Base-by-base conservation (phyloP, 2,797 vertebrate species). In the Tympanoctomys barrerae region DNA sequence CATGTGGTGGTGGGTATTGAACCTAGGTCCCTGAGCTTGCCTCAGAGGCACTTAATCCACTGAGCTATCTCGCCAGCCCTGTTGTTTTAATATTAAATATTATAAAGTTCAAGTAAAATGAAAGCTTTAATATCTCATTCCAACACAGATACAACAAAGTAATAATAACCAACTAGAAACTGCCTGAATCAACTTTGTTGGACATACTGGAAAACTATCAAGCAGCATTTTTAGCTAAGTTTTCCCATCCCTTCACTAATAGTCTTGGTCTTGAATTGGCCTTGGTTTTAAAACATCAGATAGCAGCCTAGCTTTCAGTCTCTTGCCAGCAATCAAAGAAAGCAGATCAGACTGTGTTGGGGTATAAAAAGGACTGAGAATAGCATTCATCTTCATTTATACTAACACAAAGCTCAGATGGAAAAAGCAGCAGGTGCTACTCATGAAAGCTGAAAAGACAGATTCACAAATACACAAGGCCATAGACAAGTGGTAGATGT, bases 91-190 rank as follows among this genome's bases (percentile, higher is more conserved):
- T 19, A 42, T 73, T 57, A n/a, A 14, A 66, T 46, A 84, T 71
- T 16, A 83, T 36, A 46, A 87, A 87, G 12, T 78, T 91, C n/a
- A 95, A 93, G 28, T 62, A 90, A 36, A 90, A 87, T 18, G 54
- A 39, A 70, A 75, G n/a, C 7, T 68, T 13, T 31, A 87, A 78
- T 5, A 28, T 90, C 61, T 93, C 66, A 81, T 31, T 80, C 33
- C 31, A 49, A 16, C 5, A 93, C 2, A 81, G 39, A 86, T 79
- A 78, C 19, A 92, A 64, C 46, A 57, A 89, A 95, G 75, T 46
- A 78, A 77, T 75, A 87, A 62, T 79, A 83, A 71, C 64, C 52
- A 92, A 85, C 24, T 1, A 90, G 21, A 82, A 93, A 90, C 62
- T 78, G 14, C 71, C 68, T 66, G 49, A 86, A 61, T 31, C 49